phyloP scores from a whole-genome alignment of 2,888 invertebrate species.

The Brachypterus glaber region DNA sequence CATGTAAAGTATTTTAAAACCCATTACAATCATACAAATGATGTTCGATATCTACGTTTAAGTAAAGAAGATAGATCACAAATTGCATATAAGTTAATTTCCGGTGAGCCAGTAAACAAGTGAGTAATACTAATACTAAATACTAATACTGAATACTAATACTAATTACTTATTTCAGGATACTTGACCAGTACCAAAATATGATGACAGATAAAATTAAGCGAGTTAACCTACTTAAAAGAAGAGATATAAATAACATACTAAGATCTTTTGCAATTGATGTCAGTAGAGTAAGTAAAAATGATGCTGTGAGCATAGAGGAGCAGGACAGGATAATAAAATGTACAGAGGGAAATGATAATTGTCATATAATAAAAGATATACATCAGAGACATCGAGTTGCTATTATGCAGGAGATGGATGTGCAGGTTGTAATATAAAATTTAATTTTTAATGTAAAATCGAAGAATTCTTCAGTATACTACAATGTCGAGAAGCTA shows the following conservation, averaged over 20 bases:
- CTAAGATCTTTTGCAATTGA: background rate
- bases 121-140: too few relatives aligned
- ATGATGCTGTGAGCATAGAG: background rate
- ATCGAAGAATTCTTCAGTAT: background rate
- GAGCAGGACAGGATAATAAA: background rate
- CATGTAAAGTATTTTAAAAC: background rate
- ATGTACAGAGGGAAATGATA: background rate
- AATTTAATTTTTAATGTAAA: background rate
- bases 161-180: too few relatives aligned
- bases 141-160: too few relatives aligned
- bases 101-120: background rate
- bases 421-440: background rate
- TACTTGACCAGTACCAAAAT: background rate
- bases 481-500: background rate
- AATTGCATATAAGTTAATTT: constrained; percentile 5
- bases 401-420: background rate
- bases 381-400: background rate
- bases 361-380: background rate
- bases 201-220: background rate
- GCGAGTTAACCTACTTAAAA: background rate
- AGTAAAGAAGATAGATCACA: background rate
- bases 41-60: background rate
- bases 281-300: background rate
- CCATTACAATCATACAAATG: background rate
- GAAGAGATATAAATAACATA: background rate